A percentile compares a stretch with the other conserved stretches of the same genome.
Evolutionary conservation across 2,113 vertebrate species (phyloP).

Genomic region (Ophthalmolycus amberensis): DNA sequence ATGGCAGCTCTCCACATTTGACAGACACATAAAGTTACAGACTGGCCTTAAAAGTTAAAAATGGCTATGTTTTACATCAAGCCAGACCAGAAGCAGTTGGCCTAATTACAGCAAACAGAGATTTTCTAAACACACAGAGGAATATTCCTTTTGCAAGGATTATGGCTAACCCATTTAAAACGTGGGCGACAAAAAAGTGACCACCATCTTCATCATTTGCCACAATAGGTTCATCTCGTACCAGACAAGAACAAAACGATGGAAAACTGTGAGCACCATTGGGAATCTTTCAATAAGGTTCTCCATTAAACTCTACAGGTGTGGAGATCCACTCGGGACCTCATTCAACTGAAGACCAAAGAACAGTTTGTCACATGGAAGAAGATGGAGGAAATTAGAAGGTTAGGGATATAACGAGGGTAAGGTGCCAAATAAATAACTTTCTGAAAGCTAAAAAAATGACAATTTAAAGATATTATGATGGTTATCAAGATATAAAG

Average conservation of each 20-base stretch:
- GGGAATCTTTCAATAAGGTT: slow-evolving; percentile 43
- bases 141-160: slow-evolving; percentile 5
- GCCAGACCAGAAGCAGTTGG: slow-evolving; percentile 33
- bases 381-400: slow-evolving; percentile 4
- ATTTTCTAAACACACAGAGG: not conserved
- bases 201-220: not conserved
- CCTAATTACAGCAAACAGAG: slow-evolving; percentile 16
- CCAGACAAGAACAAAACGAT: slow-evolving; percentile 6
- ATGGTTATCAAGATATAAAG: not conserved
- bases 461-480: not conserved
- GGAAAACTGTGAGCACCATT: slow-evolving; percentile 60
- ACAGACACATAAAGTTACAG: slow-evolving; percentile 65
- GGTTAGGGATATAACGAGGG: not conserved
- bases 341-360: slow-evolving; percentile 23
- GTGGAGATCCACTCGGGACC: slow-evolving; percentile 14
- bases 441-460: not conserved
- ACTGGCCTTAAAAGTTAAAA: slow-evolving; percentile 55
- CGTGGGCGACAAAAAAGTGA: not conserved
- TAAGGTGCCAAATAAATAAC: slow-evolving; percentile 7
- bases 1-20: slow-evolving; percentile 28
- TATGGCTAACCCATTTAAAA: slow-evolving; percentile 23
- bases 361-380: slow-evolving; percentile 3
- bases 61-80: slow-evolving; percentile 54
- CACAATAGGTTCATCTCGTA: not conserved
- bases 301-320: slow-evolving; percentile 11